Evolutionary conservation across 2,113 vertebrate genomes (phyloP), one percentile per base, ranked within the genome.

Genomic region (Tychaedon coryphoeus): DNA sequence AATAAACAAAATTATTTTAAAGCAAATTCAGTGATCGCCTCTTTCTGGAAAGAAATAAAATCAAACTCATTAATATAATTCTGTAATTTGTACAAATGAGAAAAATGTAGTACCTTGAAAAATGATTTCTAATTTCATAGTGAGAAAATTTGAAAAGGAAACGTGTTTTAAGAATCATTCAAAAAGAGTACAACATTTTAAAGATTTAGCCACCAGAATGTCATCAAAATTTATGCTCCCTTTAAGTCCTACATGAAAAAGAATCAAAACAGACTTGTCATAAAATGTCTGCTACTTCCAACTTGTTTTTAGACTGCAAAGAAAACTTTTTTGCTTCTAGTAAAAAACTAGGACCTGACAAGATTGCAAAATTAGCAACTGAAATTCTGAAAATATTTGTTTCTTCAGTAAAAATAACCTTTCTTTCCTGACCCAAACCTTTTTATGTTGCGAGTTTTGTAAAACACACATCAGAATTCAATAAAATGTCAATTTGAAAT

Each of bases 1-100:
- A 45, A 43, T 18, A 8, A 78, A 77, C 8, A 3, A 61, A 38
- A 73, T n/a, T 0, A 62, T 38, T 47, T 75, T 94, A 56, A 48
- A 64, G 33, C 1, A 6, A 62, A 36, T 31, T 19, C 4, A 62
- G 18, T 14, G 36, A 90, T 23, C 0, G 0, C 6, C 3, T n/a
- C 25, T 31, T 33, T 58, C 19, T 19, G 17, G 12, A 50, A 62
- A 74, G 5, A 45, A 58, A 84, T 61, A 51, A 31, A 74, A 64
- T 29, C 11, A 43, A 36, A 60, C 5, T 56, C 47, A 61, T 29
- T 47, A 69, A 74, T 19, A 23, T 10, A 34, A 48, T 50, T 72
- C 24, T 34, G 3, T 19, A 38, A 58, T 33, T 61, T 65, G 6
- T 15, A 50, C 24, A 69, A 34, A 29, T 42, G 64, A 80, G 29